Evolutionary conservation across 2,113 vertebrate species (phyloP).

Genomic region (Phaethon lepturus): DNA sequence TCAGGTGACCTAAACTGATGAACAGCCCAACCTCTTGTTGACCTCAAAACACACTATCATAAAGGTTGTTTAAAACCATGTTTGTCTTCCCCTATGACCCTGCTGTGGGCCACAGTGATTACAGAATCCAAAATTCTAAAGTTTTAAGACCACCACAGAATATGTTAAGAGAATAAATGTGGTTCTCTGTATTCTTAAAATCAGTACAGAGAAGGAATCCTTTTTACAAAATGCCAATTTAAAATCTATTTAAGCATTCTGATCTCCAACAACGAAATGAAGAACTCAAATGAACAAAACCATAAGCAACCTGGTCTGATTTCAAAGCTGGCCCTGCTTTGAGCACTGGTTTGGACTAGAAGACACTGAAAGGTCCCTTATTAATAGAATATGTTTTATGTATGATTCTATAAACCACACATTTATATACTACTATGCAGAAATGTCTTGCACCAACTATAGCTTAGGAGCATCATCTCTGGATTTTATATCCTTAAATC

Average conservation of each 20-base stretch:
- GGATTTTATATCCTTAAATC: neutral
- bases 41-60: neutral
- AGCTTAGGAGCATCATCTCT: neutral
- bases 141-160: neutral
- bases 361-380: neutral
- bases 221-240: neutral
- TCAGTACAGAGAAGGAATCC: neutral
- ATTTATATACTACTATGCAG: neutral
- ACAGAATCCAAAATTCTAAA: neutral
- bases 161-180: neutral
- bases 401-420: too few relatives aligned
- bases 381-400: too few relatives aligned
- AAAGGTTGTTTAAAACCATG: neutral
- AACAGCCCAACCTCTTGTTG: neutral
- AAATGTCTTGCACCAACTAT: neutral
- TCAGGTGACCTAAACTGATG: neutral
- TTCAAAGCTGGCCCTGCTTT: neutral
- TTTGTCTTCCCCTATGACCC: neutral
- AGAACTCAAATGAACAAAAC: neutral
- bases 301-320: neutral
- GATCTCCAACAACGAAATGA: neutral
- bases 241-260: neutral
- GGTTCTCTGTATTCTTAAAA: neutral
- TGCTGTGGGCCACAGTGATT: neutral
- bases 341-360: neutral